These are phyloP conservation scores for Diogma glabrata DNA, from an alignment of 2,888 invertebrate species.

Conservation along the genomic window DNA sequence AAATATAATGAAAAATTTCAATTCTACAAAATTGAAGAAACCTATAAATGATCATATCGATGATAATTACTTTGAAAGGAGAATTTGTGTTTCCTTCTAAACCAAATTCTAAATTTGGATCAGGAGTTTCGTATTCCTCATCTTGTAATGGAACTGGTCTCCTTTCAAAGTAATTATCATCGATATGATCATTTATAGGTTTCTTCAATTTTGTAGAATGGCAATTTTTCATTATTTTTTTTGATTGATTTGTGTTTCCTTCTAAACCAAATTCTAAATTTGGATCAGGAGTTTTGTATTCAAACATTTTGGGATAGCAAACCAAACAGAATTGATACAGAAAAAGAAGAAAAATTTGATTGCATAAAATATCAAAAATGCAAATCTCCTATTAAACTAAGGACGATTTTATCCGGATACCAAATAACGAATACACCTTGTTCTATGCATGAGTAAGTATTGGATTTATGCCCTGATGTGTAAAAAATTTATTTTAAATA, in stretches of 20 bases:
- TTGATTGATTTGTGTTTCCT: too few species aligned
- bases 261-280: too few species aligned
- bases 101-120: too few species aligned
- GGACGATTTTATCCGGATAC: constrained; percentile 31
- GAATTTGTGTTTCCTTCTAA: neutral
- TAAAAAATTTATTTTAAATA: neutral
- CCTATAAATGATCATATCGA: constrained; percentile 23
- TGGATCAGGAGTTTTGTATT: neutral
- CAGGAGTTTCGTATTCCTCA: neutral
- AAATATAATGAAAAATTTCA: constrained; percentile 34
- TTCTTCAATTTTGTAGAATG: constrained; percentile 32
- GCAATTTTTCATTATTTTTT: constrained; percentile 33
- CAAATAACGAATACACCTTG: constrained; percentile 31
- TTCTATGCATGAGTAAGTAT: constrained; percentile 22
- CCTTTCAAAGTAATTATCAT: neutral
- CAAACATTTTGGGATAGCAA: constrained; percentile 28
- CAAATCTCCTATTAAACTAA: constrained; percentile 20
- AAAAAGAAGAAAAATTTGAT: constrained; percentile 14
- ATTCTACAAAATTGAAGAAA: constrained; percentile 31
- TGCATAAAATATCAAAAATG: constrained; percentile 15
- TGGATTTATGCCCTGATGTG: neutral
- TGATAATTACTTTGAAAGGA: neutral
- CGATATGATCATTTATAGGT: constrained; percentile 23
- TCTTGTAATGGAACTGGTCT: neutral
- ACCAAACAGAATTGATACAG: constrained; percentile 17